phyloP scores from a whole-genome alignment of 37 sponge, comb jelly and placozoan species.

The Spongilla lacustris region DNA sequence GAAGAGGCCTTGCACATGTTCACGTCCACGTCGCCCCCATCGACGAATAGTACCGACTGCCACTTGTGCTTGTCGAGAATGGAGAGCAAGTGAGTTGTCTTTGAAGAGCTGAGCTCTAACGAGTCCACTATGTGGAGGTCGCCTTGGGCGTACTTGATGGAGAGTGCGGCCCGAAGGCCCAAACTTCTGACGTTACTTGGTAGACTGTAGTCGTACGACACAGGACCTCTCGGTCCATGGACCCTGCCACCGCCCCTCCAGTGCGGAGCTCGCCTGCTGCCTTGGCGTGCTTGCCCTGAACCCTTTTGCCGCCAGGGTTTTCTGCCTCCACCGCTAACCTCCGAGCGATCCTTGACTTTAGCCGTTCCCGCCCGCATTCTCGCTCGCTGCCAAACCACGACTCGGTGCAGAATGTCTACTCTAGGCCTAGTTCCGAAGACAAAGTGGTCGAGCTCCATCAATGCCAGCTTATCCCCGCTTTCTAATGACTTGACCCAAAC shows the following conservation, averaged over 20 bases:
- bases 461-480: constrained; percentile 65
- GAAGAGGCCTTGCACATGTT: constrained; percentile 59
- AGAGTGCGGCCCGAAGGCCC: constrained; percentile 82
- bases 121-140: constrained; percentile 86
- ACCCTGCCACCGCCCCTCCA: constrained; percentile 82
- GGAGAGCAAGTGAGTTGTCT: constrained; percentile 44
- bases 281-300: constrained; percentile 82
- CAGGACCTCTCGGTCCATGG: constrained; percentile 86
- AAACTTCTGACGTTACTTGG: constrained; percentile 72
- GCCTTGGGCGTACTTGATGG: constrained; percentile 84
- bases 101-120: constrained; percentile 41
- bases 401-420: constrained; percentile 86
- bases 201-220: constrained; percentile 78
- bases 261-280: constrained; percentile 87
- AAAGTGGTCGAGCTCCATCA: constrained; percentile 58
- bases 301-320: constrained; percentile 93
- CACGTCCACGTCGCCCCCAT: constrained; percentile 65
- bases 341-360: constrained; percentile 76
- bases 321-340: constrained; percentile 91
- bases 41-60: constrained; percentile 81
- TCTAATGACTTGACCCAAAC: constrained; percentile 64
- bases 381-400: constrained; percentile 90
- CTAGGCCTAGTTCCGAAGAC: constrained; percentile 83
- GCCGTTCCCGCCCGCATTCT: constrained; percentile 83
- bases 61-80: constrained; percentile 58